Conservation (phyloP, 2,113 vertebrate species). For the Odobenus rosmarus region DNA sequence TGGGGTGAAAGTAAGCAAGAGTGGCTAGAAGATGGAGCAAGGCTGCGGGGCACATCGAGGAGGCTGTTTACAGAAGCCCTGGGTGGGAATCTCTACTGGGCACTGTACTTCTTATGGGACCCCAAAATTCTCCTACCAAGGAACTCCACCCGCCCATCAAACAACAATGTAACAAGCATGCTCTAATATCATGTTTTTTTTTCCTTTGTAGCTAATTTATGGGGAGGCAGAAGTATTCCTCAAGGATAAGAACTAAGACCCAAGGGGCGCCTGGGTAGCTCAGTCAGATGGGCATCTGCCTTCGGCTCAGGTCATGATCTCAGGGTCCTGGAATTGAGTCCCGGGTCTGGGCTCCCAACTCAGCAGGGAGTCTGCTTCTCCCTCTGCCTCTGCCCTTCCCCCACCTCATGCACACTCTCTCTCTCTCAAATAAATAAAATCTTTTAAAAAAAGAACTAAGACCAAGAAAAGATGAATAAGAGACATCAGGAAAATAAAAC, state of each 20-base stretch:
- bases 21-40: background rate
- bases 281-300: background rate
- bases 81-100: background rate
- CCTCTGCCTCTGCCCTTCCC: background rate
- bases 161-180: background rate
- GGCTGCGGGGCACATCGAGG: fast-evolving
- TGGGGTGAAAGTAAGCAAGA: background rate
- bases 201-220: background rate
- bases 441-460: background rate
- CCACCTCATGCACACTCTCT: background rate
- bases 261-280: background rate
- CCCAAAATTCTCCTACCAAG: background rate
- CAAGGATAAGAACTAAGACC: background rate
- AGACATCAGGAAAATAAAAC: background rate
- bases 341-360: background rate
- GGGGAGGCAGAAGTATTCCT: background rate
- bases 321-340: background rate
- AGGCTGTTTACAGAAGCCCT: background rate
- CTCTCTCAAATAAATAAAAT: background rate
- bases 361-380: background rate
- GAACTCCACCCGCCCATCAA: background rate
- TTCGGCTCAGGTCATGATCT: background rate
- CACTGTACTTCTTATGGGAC: background rate
- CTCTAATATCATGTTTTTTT: background rate
- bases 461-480: background rate